Percentiles rank a stretch among this genome's conserved stretches.
Evolutionary conservation across 1,140 invertebrate genomes (phyloP).

Genomic region (Neelides sp.): DNA sequence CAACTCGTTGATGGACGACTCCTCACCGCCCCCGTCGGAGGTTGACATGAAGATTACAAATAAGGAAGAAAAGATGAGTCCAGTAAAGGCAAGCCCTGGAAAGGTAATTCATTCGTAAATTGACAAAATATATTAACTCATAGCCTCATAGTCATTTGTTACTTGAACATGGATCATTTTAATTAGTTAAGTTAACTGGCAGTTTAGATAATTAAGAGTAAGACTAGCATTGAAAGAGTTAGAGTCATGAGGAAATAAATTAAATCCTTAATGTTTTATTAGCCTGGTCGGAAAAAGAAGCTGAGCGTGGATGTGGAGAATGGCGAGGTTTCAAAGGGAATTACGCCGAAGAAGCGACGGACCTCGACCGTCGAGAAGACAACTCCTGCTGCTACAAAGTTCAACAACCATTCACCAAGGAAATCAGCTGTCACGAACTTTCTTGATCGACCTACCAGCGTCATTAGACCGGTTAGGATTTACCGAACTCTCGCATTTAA

Average conservation of each 20-base stretch:
- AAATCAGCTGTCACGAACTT: conserved; percentile 43
- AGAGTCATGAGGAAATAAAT: too few relatives aligned
- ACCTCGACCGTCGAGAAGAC: conserved; percentile 2
- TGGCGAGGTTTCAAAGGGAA: conserved; percentile 12
- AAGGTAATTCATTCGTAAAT: too few relatives aligned
- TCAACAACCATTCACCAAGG: conserved; percentile 44
- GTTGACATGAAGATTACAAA: not conserved
- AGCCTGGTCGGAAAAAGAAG: conserved; percentile 8
- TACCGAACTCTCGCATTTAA: not conserved
- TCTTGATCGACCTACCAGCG: conserved; percentile 52
- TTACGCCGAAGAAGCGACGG: conserved; percentile 17
- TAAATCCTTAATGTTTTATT: too few relatives aligned
- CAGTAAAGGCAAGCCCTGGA: too few relatives aligned
- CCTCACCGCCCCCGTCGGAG: too few relatives aligned
- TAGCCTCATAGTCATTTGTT: too few relatives aligned
- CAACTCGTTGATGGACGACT: conserved; percentile 6
- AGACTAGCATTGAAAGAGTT: too few relatives aligned
- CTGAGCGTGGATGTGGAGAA: conserved; percentile 2
- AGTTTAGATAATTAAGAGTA: too few relatives aligned
- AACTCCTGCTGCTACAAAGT: conserved; percentile 31
- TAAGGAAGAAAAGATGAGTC: not conserved
- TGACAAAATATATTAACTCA: too few relatives aligned
- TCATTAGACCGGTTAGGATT: conserved; percentile 51
- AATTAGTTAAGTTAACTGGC: too few relatives aligned
- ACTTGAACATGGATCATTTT: too few relatives aligned